Evolutionary conservation across 2,113 vertebrate genomes (phyloP), one percentile per base, ranked within the genome.

Genomic region (Tursiops truncatus): DNA sequence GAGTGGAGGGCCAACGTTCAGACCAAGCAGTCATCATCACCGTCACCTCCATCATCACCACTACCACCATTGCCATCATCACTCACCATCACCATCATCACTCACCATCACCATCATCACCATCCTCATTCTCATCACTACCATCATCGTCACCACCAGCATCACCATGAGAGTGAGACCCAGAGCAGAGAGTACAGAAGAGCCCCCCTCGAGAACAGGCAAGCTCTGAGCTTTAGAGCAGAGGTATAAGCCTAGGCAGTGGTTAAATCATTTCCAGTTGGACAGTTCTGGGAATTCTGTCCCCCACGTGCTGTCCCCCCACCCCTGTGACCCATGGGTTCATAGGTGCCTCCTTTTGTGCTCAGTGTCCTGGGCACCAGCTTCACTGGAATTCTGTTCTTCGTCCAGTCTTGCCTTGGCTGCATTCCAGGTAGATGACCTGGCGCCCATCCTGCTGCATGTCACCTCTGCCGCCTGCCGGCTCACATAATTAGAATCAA

Each of bases 401-500:
- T 33, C 80, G n/a, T 77, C 65, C 33, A 62, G 91, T 36, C 74
- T 38, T 14, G 23, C 31, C 38, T 96, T 92, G 97, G 95, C 95
- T 77, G 67, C 38, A 1, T 60, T 84, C 94, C 94, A 96, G 84
- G 76, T 85, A 63, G 85, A 63, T 63, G 92, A 94, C 60, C 77
- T 0, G 14, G 82, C 68, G 90, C 68, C 74, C 73, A 44, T 60
- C 68, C 80, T 67, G 53, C 70, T 12, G 4, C 73, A 13, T 58
- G 86, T 93, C 96, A 92, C 79, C 83, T 87, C 58, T 21, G 25
- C 65, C 25, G 0, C 87, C 65, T 1, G 31, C 71, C 92, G 1
- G 23, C 62, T 41, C 17, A 14, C 95, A 91, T 96, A 85, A 96
- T 98, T 85, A 96, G 95, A 96, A 94, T 70, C 95, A 97, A 86